phyloP scores from a whole-genome alignment of 2,113 vertebrate species.

The Nibea albiflora region DNA sequence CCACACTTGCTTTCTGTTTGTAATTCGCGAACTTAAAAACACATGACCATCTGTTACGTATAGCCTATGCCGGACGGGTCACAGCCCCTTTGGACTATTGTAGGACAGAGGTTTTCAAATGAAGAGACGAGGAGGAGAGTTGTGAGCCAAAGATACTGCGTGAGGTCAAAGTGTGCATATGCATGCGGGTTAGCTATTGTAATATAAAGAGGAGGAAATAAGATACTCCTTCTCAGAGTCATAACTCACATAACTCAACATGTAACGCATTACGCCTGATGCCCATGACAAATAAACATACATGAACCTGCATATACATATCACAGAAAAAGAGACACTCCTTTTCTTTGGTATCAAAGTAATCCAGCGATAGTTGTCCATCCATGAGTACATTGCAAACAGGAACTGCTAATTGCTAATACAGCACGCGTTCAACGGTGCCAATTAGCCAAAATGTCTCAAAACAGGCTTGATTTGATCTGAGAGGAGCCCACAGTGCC shows the following conservation, averaged over 20 bases:
- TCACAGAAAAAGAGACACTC: neutral
- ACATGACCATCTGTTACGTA: conserved; percentile 12
- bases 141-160: neutral
- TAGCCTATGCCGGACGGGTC: neutral
- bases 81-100: neutral
- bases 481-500: neutral
- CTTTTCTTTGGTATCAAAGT: too few species aligned
- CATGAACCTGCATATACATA: neutral
- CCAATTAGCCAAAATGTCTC: neutral
- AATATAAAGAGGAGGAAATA: neutral
- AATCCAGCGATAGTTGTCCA: too few species aligned
- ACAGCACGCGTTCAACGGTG: neutral
- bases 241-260: too few species aligned
- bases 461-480: too few species aligned
- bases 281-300: too few species aligned
- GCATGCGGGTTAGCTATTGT: neutral
- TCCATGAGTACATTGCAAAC: neutral
- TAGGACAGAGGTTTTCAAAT: neutral
- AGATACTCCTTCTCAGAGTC: too few species aligned
- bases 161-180: neutral
- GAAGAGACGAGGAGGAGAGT: neutral
- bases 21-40: conserved; percentile 2
- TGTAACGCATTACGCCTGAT: too few species aligned
- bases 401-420: neutral
- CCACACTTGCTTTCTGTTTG: neutral